Base-by-base conservation (phyloP, 2,113 vertebrate genomes). In the Nestor notabilis region DNA sequence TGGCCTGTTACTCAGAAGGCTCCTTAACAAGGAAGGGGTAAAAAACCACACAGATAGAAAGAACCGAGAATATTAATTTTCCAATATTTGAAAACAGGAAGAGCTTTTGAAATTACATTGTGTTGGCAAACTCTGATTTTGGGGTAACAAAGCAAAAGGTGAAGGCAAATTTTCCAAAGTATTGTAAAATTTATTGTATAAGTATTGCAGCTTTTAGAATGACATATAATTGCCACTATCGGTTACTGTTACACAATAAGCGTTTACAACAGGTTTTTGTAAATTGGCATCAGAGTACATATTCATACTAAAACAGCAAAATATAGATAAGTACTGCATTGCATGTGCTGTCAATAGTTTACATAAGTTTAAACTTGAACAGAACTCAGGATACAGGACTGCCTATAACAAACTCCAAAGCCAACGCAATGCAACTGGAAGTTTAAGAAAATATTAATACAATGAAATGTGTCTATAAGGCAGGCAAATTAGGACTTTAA, bases 121-220 rank as follows among this genome's bases (percentile, higher is more conserved):
- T 81, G 87, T 75, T 91, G 87, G 75, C 60, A 94, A 85, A 91
- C 39, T 39, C 60, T 53, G 69, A 24, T 50, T 91, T 92, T 75
- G 37, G 33, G 71, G 90, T 90, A 89, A 95, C 71, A 93, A 93
- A 96, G 70, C 63, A 91, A 81, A 96, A 96, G 87, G 76, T 95
- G 93, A 96, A 96, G 86, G 96, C 93, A 94, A 87, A 92, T 63
- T 55, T 97, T 98, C 97, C 97, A 98, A 98, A 98, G 98, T 98
- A 97, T 95, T 98, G 97, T 98, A 98, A 98, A 98, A 98, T 98
- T 98, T 98, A 98, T 98, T 98, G 98, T 98, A 86, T 98, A 97
- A 98, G 98, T 98, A 98, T 98, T 98, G 98, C 97, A 98, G 98
- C 97, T 98, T 98, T 98, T 97, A 97, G 96, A 97, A 98, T 91